Evolutionary conservation across 2,888 invertebrate genomes (phyloP).

Genomic region (Stegophylla sp.): DNA sequence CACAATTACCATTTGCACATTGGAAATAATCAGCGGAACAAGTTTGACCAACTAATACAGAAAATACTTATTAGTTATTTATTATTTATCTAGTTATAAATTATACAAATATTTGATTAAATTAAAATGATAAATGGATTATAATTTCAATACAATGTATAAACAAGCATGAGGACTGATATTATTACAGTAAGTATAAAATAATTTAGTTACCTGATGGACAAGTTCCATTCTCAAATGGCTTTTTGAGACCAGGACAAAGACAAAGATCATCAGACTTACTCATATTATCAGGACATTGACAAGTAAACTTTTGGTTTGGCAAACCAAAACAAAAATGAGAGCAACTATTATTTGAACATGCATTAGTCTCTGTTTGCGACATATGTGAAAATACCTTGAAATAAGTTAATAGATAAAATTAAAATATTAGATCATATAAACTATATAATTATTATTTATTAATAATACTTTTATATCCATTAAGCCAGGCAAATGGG

Average conservation of each 20-base stretch:
- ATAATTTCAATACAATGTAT: neutral
- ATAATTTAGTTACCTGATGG: conserved; percentile 65
- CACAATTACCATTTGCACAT: conserved; percentile 70
- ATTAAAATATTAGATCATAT: conserved; percentile 23
- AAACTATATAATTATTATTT: neutral
- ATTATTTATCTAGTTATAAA: neutral
- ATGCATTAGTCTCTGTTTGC: conserved; percentile 78
- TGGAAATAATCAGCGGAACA: conserved; percentile 70
- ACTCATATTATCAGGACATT: conserved; percentile 80
- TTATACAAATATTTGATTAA: too few relatives aligned
- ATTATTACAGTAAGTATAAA: neutral
- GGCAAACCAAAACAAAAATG: conserved; percentile 82
- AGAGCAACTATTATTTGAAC: conserved; percentile 73
- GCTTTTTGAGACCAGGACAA: conserved; percentile 75
- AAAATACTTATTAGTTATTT: conserved; percentile 32
- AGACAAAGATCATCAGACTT: conserved; percentile 72
- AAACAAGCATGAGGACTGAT: too few relatives aligned
- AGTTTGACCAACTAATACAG: conserved; percentile 67
- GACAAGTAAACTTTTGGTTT: conserved; percentile 72
- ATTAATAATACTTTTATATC: conserved; percentile 73
- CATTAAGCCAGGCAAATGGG: conserved; percentile 77
- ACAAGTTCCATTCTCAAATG: conserved; percentile 75
- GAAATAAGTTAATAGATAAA: conserved; percentile 55
- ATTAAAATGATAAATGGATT: neutral
- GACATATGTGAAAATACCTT: conserved; percentile 76